Conservation (phyloP, 2,888 invertebrate genomes). For the Melitaea athalia region DNA sequence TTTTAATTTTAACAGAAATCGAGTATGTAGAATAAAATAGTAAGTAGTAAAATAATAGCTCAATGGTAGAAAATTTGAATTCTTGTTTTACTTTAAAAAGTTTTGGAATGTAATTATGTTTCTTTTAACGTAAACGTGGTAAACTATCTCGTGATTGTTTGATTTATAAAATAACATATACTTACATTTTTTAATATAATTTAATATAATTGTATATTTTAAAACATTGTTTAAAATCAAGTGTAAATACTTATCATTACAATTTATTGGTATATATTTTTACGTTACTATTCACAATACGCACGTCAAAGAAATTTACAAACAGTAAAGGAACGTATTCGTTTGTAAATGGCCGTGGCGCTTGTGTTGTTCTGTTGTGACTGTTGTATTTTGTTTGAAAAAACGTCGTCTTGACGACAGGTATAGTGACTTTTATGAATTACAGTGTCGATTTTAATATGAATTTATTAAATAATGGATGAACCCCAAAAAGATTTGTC, state of each 20-base stretch:
- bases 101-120: too few species aligned
- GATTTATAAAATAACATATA: background rate
- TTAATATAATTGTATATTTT: background rate
- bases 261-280: background rate
- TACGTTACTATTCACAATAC: background rate
- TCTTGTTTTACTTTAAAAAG: too few species aligned
- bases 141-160: too few species aligned
- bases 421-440: conserved; percentile 63
- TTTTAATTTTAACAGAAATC: too few species aligned
- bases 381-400: conserved; percentile 51
- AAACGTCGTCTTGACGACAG: conserved; percentile 79
- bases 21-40: too few species aligned
- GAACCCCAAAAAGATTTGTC: conserved; percentile 61
- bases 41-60: too few species aligned
- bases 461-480: conserved; percentile 77
- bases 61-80: too few species aligned
- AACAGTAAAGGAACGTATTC: conserved; percentile 47
- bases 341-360: conserved; percentile 43
- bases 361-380: conserved; percentile 54
- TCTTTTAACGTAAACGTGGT: too few species aligned
- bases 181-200: background rate
- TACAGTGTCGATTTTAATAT: conserved; percentile 68
- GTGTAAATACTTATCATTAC: background rate
- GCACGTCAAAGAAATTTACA: background rate
- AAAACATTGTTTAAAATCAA: background rate